Conservation (phyloP, 2,113 vertebrate genomes). For the Cygnus atratus region DNA sequence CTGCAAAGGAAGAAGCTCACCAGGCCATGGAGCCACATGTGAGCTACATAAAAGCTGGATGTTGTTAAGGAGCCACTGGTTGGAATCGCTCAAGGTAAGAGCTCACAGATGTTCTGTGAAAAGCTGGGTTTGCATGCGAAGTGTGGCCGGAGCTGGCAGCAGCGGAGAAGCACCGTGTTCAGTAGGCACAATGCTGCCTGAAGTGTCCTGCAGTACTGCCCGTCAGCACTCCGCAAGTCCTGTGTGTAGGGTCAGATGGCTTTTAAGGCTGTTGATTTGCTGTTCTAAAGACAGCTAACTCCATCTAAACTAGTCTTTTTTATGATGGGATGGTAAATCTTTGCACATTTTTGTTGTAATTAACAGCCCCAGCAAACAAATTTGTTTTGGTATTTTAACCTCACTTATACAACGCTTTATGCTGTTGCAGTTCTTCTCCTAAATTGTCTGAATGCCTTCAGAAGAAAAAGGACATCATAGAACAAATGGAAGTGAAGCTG, state of each 20-base stretch:
- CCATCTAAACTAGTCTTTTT: neutral
- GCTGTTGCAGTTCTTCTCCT: constrained; percentile 88
- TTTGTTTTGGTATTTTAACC: neutral
- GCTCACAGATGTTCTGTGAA: too few species aligned
- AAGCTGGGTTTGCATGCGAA: neutral
- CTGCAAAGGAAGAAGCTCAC: neutral
- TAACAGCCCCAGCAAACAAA: neutral
- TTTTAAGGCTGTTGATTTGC: neutral
- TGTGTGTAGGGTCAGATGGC: neutral
- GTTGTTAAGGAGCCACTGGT: neutral
- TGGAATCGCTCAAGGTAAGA: neutral
- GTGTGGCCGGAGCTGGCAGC: neutral
- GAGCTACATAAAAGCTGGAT: fast-evolving
- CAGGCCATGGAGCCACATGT: fast-evolving
- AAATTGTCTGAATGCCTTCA: constrained; percentile 97
- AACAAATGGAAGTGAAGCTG: constrained; percentile 99
- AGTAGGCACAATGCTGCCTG: neutral
- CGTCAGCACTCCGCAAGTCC: neutral
- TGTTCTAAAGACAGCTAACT: neutral
- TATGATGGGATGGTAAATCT: neutral
- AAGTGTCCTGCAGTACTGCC: too few species aligned
- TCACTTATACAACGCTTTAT: neutral
- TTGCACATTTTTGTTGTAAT: neutral
- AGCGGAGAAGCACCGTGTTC: neutral
- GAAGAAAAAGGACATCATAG: constrained; percentile 98